Conservation (phyloP, 2,888 invertebrate species). For the Fabriciana adippe region DNA sequence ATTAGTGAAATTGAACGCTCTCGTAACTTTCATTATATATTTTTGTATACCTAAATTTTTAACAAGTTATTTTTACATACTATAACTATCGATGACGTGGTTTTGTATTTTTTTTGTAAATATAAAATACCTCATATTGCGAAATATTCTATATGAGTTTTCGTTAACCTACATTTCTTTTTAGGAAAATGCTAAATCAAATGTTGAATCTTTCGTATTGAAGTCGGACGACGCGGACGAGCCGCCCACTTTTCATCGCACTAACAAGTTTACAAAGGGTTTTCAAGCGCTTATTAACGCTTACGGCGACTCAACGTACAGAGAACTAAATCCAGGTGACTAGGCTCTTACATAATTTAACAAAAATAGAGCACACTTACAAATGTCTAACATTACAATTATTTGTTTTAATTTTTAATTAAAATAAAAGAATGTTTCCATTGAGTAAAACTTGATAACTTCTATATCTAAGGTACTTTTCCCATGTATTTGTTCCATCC, state of each 20-base stretch:
- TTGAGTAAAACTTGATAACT: too few relatives aligned
- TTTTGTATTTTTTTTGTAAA: too few relatives aligned
- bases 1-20: too few relatives aligned
- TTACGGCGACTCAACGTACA: constrained; percentile 94
- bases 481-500: too few relatives aligned
- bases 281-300: constrained; percentile 96
- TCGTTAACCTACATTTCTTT: constrained; percentile 3
- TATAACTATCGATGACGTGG: background rate
- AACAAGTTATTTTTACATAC: background rate
- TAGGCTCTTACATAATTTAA: background rate
- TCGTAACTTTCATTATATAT: too few relatives aligned
- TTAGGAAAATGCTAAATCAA: constrained; percentile 82
- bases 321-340: constrained; percentile 94
- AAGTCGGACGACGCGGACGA: constrained; percentile 85
- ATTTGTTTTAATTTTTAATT: too few relatives aligned
- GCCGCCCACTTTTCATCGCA: constrained; percentile 94
- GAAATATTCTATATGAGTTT: background rate
- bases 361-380: background rate
- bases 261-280: constrained; percentile 94
- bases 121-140: background rate
- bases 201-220: constrained; percentile 93
- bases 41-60: too few relatives aligned
- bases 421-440: too few relatives aligned
- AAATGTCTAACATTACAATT: background rate
- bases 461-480: too few relatives aligned